These are phyloP conservation scores for Rhynchophorus ferrugineus DNA, from an alignment of 1,140 invertebrate species.

Conservation along the genomic window DNA sequence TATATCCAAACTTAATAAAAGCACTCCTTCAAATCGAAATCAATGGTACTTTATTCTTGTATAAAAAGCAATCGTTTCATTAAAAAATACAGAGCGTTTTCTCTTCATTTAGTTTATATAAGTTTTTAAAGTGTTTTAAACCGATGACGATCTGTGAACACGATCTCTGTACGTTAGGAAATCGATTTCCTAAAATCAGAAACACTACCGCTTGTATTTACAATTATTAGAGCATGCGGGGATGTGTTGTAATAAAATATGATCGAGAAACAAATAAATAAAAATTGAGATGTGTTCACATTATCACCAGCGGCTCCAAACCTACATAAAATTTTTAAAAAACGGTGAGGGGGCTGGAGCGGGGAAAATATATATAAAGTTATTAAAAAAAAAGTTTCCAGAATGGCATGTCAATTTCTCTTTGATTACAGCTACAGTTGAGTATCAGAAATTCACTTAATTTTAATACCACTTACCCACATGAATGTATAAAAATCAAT, in stretches of 20 bases:
- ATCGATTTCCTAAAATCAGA: neutral
- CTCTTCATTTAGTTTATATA: too few species aligned
- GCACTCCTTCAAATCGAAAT: neutral
- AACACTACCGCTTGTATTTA: neutral
- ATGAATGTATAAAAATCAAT: constrained; percentile 16
- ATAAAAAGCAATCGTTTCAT: neutral
- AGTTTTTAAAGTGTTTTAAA: too few species aligned
- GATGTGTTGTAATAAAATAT: too few species aligned
- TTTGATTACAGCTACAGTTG: neutral
- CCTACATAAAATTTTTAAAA: too few species aligned
- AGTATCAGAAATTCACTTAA: neutral
- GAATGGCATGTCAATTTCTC: neutral
- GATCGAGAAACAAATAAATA: too few species aligned
- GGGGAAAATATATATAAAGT: neutral
- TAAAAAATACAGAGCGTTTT: too few species aligned
- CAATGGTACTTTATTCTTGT: neutral
- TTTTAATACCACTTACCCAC: constrained; percentile 2
- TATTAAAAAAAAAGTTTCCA: neutral
- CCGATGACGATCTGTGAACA: too few species aligned
- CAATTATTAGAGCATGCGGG: neutral
- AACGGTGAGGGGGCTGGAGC: too few species aligned
- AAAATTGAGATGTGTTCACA: too few species aligned
- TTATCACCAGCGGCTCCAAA: too few species aligned
- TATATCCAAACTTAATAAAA: neutral
- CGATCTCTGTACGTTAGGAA: neutral